These are phyloP conservation scores for Limnothrissa miodon DNA, from an alignment of 2,113 vertebrate genomes.

Conservation along the genomic window DNA sequence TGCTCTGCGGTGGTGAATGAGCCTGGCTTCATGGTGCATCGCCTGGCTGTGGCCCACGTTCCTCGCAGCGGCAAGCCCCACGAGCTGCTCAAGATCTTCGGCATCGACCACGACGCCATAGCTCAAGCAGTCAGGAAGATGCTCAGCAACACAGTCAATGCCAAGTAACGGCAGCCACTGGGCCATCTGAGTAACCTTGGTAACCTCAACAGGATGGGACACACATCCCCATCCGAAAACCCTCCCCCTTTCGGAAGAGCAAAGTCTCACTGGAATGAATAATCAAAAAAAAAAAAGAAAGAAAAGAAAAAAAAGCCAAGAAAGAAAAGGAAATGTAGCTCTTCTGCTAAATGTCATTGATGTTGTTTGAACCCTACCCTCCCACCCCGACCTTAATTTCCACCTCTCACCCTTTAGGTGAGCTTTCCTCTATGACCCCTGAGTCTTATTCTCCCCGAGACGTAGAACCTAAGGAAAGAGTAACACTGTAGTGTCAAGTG, in stretches of 20 bases:
- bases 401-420: not conserved
- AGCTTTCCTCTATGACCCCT: conserved; percentile 36
- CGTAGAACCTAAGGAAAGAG: conserved; percentile 37
- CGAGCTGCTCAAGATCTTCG: conserved; percentile 88
- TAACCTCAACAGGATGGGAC: conserved; percentile 24
- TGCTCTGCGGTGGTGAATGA: conserved; percentile 77
- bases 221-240: conserved; percentile 20
- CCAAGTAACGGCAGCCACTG: conserved; percentile 64
- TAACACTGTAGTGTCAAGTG: conserved; percentile 46
- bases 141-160: conserved; percentile 78
- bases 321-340: conserved; percentile 28
- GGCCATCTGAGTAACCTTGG: not conserved
- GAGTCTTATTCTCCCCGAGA: conserved; percentile 30
- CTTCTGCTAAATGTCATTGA: conserved; percentile 44
- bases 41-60: conserved; percentile 81
- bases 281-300: conserved; percentile 24
- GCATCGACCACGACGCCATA: conserved; percentile 89
- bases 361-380: conserved; percentile 48
- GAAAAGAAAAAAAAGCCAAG: conserved; percentile 18
- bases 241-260: not conserved
- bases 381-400: too few species aligned
- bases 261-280: conserved; percentile 22
- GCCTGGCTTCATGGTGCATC: conserved; percentile 74
- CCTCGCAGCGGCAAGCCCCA: conserved; percentile 85
- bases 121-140: conserved; percentile 78